Evolutionary conservation across 2,113 vertebrate genomes (phyloP).

Genomic region (Herpetotheres cachinnans): DNA sequence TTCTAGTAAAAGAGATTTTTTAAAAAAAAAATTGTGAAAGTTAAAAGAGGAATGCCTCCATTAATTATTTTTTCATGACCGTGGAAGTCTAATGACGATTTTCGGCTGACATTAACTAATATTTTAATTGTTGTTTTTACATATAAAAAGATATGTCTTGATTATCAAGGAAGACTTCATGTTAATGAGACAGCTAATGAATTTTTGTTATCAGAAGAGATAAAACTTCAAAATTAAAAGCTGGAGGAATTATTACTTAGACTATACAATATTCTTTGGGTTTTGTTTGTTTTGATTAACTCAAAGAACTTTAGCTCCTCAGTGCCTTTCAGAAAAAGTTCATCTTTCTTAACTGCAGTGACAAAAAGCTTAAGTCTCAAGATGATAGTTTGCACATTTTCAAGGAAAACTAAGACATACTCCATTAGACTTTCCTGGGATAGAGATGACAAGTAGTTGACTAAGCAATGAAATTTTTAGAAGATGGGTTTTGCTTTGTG

Average conservation of each 20-base stretch:
- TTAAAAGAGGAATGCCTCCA: not conserved
- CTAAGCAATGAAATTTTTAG: not conserved
- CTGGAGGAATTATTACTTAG: not conserved
- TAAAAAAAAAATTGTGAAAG: not conserved
- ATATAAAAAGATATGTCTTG: not conserved
- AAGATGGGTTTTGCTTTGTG: not conserved
- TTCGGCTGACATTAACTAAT: not conserved
- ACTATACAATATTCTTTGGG: not conserved
- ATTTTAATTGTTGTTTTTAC: not conserved
- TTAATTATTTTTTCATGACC: not conserved
- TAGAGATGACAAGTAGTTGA: not conserved
- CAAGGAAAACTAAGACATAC: not conserved
- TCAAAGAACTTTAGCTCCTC: not conserved
- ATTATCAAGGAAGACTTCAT: not conserved
- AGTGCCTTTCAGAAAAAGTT: not conserved
- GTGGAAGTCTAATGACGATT: not conserved
- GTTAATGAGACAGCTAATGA: not conserved
- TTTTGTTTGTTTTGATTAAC: not conserved
- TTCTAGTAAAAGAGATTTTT: not conserved
- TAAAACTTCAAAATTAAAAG: not conserved
- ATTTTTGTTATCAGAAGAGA: not conserved
- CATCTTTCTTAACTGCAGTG: not conserved
- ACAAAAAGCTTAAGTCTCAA: not conserved
- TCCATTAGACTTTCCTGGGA: not conserved
- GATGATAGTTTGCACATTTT: not conserved